phyloP scores from a whole-genome alignment of 30 jellyfish, hydroid and myxozoan genomes.

The Cassiopea andromeda region DNA sequence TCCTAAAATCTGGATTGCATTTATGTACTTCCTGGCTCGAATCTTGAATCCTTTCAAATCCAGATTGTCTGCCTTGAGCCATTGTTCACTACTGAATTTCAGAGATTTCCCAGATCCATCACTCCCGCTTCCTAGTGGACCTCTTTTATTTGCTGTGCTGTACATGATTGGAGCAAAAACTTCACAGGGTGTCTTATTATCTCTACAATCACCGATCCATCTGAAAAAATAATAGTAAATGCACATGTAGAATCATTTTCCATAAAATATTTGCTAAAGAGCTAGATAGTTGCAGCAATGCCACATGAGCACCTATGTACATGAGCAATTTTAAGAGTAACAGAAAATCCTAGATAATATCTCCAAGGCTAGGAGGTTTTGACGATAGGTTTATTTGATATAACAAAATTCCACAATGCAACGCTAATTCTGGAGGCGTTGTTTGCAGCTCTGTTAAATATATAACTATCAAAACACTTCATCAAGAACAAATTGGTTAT shows the following conservation, averaged over 20 bases:
- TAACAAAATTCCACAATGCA: too few relatives aligned
- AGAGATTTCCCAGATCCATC: slow-evolving; percentile 15
- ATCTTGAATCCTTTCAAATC: slow-evolving; percentile 65
- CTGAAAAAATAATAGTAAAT: slow-evolving; percentile 1
- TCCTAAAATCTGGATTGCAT: slow-evolving; percentile 86
- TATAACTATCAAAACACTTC: too few relatives aligned
- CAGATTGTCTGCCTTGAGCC: slow-evolving; percentile 58
- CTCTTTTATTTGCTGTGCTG: slow-evolving; percentile 42
- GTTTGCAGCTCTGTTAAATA: too few relatives aligned
- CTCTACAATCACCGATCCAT: slow-evolving; percentile 61
- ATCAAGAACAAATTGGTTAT: too few relatives aligned
- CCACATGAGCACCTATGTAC: too few relatives aligned
- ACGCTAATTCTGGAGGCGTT: too few relatives aligned
- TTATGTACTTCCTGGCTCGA: slow-evolving; percentile 48
- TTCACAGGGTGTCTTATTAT: slow-evolving; percentile 18
- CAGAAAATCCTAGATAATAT: too few relatives aligned
- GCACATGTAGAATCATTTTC: neutral
- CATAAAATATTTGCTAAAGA: too few relatives aligned
- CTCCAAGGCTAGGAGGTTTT: too few relatives aligned
- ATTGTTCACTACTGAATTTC: slow-evolving; percentile 45
- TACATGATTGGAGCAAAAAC: slow-evolving; percentile 52
- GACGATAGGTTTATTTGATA: too few relatives aligned
- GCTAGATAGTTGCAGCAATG: too few relatives aligned
- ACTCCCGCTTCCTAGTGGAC: slow-evolving; percentile 83
- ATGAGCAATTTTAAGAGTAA: too few relatives aligned